Evolutionary conservation across 37 sponge, comb jelly and placozoan species (phyloP), one percentile per base, ranked within the genome.

Genomic region (Bolinopsis microptera): DNA sequence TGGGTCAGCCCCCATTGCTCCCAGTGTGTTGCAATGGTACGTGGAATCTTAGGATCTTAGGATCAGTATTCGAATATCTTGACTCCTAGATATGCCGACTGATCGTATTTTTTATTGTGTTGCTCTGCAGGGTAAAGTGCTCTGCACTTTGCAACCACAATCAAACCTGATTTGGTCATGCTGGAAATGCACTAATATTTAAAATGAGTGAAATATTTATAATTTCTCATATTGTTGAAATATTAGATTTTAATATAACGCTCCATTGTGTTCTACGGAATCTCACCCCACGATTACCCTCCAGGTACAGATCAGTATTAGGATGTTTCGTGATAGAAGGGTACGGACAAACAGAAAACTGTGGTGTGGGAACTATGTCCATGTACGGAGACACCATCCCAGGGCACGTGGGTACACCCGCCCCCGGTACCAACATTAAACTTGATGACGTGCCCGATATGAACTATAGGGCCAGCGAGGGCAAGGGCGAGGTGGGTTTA

Each of bases 311-410:
- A 23, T 92, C 40, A 18, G 38, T 33, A 32, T 75, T 76, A 1
- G 69, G 67, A 26, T 35, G 38, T 30, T 69, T 94, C 76, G 96
- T 98, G 76, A 69, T 96, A 68, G 97, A 98, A 93, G 99, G 99
- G 21, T 98, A 98, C 95, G 99, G 99, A 13, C 99, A 98, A 92
- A 98, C 99, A 39, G 99, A 98, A 92, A 94, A 93, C 80, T 83
- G 94, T 31, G 97, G 97, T 0, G 96, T 93, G 0, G 93, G 95
- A 48, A 94, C 95, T 0, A 5, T 96, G 35, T 95, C 96, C n/a
- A 34, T 95, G 2, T 80, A 34, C 9, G 96, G 96, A 0, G 97
- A 97, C 77, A 76, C 82, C 25, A 33, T 21, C 9, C 70, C 93
- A 0, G 99, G 99, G 0, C 95, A 97, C 69, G 99, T 98, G 36